Evolutionary conservation across 2,888 invertebrate species (phyloP).

Genomic region (Nudaria mundana): DNA sequence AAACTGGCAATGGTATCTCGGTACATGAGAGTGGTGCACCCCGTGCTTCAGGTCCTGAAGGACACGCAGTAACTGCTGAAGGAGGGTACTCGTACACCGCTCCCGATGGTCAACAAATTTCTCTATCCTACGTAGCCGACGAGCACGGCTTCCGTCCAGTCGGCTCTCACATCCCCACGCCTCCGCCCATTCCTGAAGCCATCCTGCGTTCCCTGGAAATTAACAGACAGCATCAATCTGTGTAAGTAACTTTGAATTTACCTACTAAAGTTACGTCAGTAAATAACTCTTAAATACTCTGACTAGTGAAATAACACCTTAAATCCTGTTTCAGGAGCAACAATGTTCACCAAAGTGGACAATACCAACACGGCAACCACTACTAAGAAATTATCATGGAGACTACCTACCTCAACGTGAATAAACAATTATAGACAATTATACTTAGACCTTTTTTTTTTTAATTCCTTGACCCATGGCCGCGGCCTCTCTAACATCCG

Average conservation of each 20-base stretch:
- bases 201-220: slow-evolving; percentile 71
- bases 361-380: slow-evolving; percentile 45
- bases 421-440: too few species aligned
- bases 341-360: slow-evolving; percentile 46
- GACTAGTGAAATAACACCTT: neutral
- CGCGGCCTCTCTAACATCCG: too few species aligned
- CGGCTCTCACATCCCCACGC: slow-evolving; percentile 80
- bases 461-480: too few species aligned
- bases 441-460: too few species aligned
- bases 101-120: slow-evolving; percentile 82
- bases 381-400: slow-evolving; percentile 33
- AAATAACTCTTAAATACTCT: too few species aligned
- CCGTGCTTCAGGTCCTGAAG: slow-evolving; percentile 72
- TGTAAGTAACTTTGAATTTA: too few species aligned
- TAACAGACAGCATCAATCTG: slow-evolving; percentile 57
- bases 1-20: slow-evolving; percentile 83
- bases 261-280: too few species aligned
- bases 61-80: slow-evolving; percentile 76
- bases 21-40: slow-evolving; percentile 79
- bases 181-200: slow-evolving; percentile 80
- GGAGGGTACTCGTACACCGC: slow-evolving; percentile 84
- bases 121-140: slow-evolving; percentile 84
- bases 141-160: slow-evolving; percentile 85
- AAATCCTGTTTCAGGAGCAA: slow-evolving; percentile 40
- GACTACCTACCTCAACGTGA: too few species aligned